Base-by-base conservation (phyloP, 1,140 invertebrate species). In the Babylonia areolata region DNA sequence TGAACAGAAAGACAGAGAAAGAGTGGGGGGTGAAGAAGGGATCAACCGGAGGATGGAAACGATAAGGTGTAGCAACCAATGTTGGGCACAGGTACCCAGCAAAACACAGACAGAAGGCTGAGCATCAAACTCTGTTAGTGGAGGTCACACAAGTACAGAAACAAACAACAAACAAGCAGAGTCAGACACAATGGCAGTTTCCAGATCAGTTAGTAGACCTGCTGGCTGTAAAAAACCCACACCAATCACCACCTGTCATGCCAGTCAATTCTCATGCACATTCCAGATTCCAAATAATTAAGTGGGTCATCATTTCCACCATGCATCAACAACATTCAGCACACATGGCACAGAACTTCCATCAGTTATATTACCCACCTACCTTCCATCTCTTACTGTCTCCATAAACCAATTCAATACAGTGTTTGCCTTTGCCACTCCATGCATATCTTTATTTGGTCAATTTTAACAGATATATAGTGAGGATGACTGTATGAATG, bases 321-420 rank as follows among this genome's bases (percentile, higher is more conserved):
- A 84, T 84, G 82, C 82, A 84, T 75, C 82, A 84, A 84, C 82
- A 84, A 84, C 82, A 84, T 84, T 84, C 82, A 84, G 82, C 58
- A 84, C 64, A 46, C 58, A 84, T 33, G 69, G 64, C 69, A 84
- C 20, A 73, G 82, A 84, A 71, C 39, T 51, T 73, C 82, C 82
- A 75, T 64, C 58, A 51, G 6, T 23, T 64, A 23, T 64, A 23
- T 64, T 23, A 64, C 28, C 5, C 28, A n/a, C 28, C 58, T 23
- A 12, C n/a, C 0, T 0, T 23, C 58, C 58, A 12, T 64, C 58
- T 51, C 46, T 51, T 51, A n/a, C n/a, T n/a, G n/a, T n/a, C n/a
- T n/a, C n/a, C n/a, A n/a, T n/a, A n/a, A n/a, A n/a, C n/a, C n/a
- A n/a, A n/a, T 51, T 2, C 17, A 51, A 51, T 12, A 3, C 46